These are phyloP conservation scores for Eulithis prunata DNA, from an alignment of 2,888 invertebrate species.

Conservation along the genomic window DNA sequence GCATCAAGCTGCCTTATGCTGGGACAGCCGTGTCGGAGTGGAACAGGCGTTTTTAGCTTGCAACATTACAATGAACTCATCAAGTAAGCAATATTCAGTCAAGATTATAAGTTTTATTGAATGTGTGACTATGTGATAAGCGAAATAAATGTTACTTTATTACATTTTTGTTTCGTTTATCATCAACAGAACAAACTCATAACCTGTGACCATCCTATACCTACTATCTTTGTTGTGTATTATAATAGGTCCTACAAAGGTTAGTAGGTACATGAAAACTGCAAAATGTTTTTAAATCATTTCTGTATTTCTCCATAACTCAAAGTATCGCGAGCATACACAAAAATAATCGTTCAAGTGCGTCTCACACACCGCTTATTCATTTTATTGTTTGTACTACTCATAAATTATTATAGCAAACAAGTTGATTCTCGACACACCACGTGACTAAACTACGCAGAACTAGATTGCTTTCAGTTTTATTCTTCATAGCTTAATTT, in stretches of 20 bases:
- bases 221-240: no score
- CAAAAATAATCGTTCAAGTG: conserved; percentile 38
- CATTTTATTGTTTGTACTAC: conserved; percentile 46
- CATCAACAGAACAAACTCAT: background rate
- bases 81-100: conserved; percentile 32
- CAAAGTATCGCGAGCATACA: conserved; percentile 38
- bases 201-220: background rate
- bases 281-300: conserved; percentile 47
- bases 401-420: conserved; percentile 8
- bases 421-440: background rate
- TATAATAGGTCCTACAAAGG: no score
- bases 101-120: background rate
- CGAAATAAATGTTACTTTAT: conserved; percentile 21
- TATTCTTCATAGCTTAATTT: background rate
- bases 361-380: conserved; percentile 42
- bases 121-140: background rate
- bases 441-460: background rate
- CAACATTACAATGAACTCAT: conserved; percentile 61
- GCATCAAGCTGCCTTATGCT: conserved; percentile 95
- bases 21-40: conserved; percentile 91
- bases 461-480: background rate
- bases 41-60: conserved; percentile 90
- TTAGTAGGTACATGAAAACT: conserved; percentile 3
- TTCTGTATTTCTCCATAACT: conserved; percentile 63
- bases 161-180: conserved; percentile 7